These are phyloP conservation scores for Andricus curvator DNA, from an alignment of 2,888 invertebrate genomes.

Conservation along the genomic window DNA sequence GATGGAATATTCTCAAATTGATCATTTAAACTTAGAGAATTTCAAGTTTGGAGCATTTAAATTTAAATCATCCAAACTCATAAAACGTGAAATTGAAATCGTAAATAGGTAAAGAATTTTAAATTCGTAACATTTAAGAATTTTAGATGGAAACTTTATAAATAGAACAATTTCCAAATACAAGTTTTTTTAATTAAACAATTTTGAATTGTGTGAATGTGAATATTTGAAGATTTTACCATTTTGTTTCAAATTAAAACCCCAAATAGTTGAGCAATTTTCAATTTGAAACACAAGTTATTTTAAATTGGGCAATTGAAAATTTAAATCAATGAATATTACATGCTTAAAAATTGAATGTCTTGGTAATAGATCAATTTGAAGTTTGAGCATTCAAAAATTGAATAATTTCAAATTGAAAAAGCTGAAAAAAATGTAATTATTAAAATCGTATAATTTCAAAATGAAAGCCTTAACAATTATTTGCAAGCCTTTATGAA, in stretches of 20 bases:
- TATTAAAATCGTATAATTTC: background rate
- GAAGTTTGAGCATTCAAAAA: background rate
- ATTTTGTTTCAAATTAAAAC: background rate
- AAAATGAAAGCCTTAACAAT: background rate
- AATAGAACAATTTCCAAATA: no score
- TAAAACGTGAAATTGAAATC: no score
- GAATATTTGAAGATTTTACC: background rate
- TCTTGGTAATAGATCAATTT: background rate
- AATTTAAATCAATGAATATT: background rate
- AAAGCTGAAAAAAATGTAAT: background rate
- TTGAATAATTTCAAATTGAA: background rate
- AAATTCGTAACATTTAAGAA: no score
- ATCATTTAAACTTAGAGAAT: no score
- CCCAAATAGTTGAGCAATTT: background rate
- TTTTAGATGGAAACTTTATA: no score
- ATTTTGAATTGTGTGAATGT: background rate
- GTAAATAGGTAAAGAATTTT: no score
- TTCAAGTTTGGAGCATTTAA: no score
- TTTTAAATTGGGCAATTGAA: background rate
- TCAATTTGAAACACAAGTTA: background rate
- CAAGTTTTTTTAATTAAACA: no score
- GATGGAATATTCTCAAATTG: no score
- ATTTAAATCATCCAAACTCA: no score
- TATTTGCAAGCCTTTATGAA: background rate
- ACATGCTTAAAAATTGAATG: no score